Evolutionary conservation across 2,888 invertebrate species (phyloP).

Genomic region (Penaeus monodon): DNA sequence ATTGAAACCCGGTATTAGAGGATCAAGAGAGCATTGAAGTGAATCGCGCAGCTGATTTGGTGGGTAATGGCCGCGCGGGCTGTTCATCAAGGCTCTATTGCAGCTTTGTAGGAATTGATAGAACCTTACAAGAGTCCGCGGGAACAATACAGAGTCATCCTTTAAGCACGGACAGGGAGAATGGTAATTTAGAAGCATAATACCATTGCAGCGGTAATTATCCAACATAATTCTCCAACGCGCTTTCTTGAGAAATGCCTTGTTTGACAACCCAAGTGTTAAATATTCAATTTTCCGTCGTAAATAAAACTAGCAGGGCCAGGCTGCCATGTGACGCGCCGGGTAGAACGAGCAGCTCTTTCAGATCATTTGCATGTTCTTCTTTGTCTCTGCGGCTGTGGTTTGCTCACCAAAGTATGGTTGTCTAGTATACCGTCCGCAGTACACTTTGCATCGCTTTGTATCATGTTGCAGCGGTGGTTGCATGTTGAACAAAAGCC

Average conservation of each 20-base stretch:
- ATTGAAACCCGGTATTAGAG: constrained; percentile 41
- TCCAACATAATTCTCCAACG: constrained; percentile 57
- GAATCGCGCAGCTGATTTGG: constrained; percentile 41
- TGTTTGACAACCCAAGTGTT: constrained; percentile 60
- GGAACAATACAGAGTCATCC: constrained; percentile 27
- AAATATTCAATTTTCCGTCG: constrained; percentile 58
- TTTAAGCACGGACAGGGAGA: constrained; percentile 30
- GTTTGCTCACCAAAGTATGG: no score
- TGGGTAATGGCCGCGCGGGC: constrained; percentile 24
- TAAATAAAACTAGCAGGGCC: constrained; percentile 53
- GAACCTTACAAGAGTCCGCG: not conserved
- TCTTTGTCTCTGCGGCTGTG: no score
- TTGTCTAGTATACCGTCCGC: no score
- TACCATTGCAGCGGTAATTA: constrained; percentile 45
- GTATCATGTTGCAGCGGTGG: no score
- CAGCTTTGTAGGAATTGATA: constrained; percentile 15
- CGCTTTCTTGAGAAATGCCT: constrained; percentile 60
- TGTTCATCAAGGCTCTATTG: constrained; percentile 25
- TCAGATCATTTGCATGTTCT: constrained; percentile 45
- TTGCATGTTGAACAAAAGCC: no score
- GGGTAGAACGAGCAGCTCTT: constrained; percentile 41
- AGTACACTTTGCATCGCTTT: no score
- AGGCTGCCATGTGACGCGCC: constrained; percentile 48
- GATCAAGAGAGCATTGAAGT: constrained; percentile 46
- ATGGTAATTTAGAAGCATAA: constrained; percentile 32